Conservation (phyloP, 2,888 invertebrate genomes). For the Ophion ventricosus region DNA sequence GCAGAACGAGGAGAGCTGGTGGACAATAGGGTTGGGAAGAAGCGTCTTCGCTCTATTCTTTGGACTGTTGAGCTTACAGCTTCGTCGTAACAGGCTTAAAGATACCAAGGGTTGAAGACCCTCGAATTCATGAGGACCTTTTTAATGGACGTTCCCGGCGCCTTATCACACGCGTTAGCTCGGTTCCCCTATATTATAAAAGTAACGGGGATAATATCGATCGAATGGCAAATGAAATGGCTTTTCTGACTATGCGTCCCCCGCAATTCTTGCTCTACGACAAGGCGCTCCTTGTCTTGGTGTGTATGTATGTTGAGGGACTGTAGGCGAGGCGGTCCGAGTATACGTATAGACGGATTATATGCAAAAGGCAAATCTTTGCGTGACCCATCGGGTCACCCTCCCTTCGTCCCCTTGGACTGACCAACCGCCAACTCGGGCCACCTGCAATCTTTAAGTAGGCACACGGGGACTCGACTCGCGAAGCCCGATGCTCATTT, state of each 20-base stretch:
- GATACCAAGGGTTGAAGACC: background rate
- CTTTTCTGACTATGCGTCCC: constrained; percentile 38
- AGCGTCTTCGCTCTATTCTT: background rate
- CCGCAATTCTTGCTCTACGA: constrained; percentile 38
- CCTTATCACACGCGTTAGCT: constrained; percentile 13
- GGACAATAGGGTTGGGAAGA: background rate
- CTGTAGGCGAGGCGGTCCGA: constrained; percentile 42
- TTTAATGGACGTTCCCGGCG: background rate
- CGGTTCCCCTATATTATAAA: constrained; percentile 43
- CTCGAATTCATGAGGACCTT: background rate
- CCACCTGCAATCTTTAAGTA: constrained; percentile 79
- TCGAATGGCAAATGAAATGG: constrained; percentile 48
- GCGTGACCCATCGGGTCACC: constrained; percentile 75
- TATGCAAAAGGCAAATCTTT: constrained; percentile 77
- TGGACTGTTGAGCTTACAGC: too few species aligned
- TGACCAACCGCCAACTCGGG: constrained; percentile 79
- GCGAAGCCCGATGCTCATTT: constrained; percentile 72
- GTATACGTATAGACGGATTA: constrained; percentile 58
- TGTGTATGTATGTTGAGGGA: constrained; percentile 19
- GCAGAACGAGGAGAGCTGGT: background rate
- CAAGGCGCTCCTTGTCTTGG: constrained; percentile 19
- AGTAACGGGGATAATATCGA: constrained; percentile 52
- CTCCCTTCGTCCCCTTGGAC: constrained; percentile 69
- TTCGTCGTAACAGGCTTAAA: too few species aligned
- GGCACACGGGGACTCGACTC: constrained; percentile 61